Conservation (phyloP, 2,888 invertebrate genomes). For the Eremobia ochroleuca region DNA sequence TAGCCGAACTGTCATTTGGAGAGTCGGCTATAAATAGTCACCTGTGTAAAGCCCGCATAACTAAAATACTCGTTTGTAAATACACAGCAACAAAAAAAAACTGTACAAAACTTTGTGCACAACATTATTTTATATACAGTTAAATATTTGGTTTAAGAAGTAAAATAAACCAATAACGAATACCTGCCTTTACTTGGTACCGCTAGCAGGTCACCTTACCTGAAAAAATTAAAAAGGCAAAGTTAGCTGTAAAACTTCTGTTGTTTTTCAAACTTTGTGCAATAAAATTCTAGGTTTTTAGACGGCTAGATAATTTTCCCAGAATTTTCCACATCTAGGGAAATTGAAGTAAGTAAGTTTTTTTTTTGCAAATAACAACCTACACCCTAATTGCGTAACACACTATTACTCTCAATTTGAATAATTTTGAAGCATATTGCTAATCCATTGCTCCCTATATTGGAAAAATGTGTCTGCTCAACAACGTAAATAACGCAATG, state of each 20-base stretch:
- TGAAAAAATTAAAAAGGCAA: slow-evolving; percentile 38
- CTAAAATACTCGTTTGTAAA: not conserved
- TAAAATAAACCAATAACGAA: slow-evolving; percentile 9
- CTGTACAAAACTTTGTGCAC: too few species aligned
- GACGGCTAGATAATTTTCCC: not conserved
- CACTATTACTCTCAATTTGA: too few species aligned
- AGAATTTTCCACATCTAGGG: not conserved
- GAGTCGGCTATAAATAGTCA: not conserved
- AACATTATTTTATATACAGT: not conserved
- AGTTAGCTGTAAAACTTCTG: slow-evolving; percentile 5
- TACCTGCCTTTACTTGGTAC: slow-evolving; percentile 35
- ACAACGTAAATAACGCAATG: too few species aligned
- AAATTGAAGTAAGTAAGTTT: not conserved
- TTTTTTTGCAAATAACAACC: not conserved
- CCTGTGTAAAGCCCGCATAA: not conserved
- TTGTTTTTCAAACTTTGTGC: not conserved
- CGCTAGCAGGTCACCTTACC: slow-evolving; percentile 38
- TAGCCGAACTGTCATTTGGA: not conserved
- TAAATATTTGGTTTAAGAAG: not conserved
- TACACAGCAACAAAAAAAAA: not conserved
- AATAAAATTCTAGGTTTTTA: not conserved
- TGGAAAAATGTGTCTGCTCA: too few species aligned
- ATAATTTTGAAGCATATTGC: too few species aligned
- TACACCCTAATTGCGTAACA: not conserved
- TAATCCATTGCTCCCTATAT: too few species aligned